A percentile compares a stretch with the other conserved stretches of the same genome.
These are phyloP conservation scores for Hanleya hanleyi DNA, from an alignment of 2,888 invertebrate species.

Conservation along the genomic window DNA sequence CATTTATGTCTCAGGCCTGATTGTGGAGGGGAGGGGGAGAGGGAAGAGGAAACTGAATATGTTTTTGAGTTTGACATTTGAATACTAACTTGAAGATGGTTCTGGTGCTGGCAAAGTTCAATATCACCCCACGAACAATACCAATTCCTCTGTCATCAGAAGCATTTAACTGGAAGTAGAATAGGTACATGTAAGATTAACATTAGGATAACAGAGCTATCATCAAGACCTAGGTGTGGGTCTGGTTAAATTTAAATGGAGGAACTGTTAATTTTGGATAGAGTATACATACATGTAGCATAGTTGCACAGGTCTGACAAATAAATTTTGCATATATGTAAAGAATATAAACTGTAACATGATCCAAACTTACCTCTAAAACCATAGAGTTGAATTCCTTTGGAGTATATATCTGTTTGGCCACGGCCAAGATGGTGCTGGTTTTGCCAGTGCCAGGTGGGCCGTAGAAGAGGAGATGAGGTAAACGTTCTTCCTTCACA, in stretches of 20 bases:
- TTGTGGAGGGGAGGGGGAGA: too few relatives aligned
- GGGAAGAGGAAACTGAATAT: too few relatives aligned
- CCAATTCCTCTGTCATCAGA: constrained; percentile 99
- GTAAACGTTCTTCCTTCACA: constrained; percentile 92
- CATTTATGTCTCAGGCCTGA: too few relatives aligned
- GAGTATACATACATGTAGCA: too few relatives aligned
- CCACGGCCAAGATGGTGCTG: constrained; percentile 96
- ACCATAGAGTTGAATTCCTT: constrained; percentile 96
- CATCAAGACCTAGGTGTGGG: too few relatives aligned
- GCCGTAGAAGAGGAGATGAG: constrained; percentile 97
- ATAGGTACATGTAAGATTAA: neutral
- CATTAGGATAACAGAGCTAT: neutral
- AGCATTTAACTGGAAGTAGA: constrained; percentile 86
- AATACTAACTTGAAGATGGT: constrained; percentile 88
- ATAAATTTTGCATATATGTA: too few relatives aligned
- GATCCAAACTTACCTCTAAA: constrained; percentile 75
- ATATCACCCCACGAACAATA: constrained; percentile 93
- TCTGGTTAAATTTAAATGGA: too few relatives aligned
- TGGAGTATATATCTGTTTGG: constrained; percentile 90
- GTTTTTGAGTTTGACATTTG: too few relatives aligned
- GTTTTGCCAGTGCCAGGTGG: constrained; percentile 99
- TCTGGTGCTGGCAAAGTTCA: constrained; percentile 97
- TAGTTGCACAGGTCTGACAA: too few relatives aligned
- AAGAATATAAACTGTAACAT: too few relatives aligned
- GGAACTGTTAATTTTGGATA: too few relatives aligned